Percentiles rank a stretch among this genome's conserved stretches.
Evolutionary conservation across 2,888 invertebrate species (phyloP).

Genomic region (Microplitis deprimator): DNA sequence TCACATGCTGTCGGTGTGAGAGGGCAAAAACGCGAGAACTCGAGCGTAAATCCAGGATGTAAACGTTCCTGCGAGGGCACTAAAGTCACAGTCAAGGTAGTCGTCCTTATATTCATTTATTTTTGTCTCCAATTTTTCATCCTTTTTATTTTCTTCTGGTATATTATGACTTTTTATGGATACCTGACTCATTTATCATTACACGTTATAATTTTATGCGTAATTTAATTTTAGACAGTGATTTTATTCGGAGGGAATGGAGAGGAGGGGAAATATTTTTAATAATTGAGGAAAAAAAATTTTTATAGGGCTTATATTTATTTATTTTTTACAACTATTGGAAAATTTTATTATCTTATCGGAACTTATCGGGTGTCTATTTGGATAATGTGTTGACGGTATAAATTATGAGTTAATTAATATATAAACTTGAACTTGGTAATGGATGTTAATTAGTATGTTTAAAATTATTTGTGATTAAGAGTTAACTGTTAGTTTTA

Average conservation of each 20-base stretch:
- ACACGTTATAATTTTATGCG: constrained; percentile 1
- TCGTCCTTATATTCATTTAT: constrained; percentile 46
- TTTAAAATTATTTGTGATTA: not conserved
- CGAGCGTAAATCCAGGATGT: constrained; percentile 56
- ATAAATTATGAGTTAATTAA: not conserved
- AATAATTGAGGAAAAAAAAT: too few relatives aligned
- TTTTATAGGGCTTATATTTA: too few relatives aligned
- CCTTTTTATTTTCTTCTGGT: constrained; percentile 4
- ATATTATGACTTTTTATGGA: not conserved
- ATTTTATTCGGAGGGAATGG: not conserved
- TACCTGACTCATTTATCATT: not conserved
- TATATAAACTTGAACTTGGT: not conserved
- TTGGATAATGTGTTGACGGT: not conserved
- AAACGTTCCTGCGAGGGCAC: constrained; percentile 44
- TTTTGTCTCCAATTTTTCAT: constrained; percentile 33
- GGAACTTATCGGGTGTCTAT: not conserved
- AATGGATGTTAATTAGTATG: not conserved
- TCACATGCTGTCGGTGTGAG: constrained; percentile 31
- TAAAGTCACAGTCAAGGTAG: constrained; percentile 45
- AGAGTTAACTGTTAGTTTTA: not conserved
- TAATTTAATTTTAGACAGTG: not conserved
- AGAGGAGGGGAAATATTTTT: too few relatives aligned
- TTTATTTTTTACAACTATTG: not conserved
- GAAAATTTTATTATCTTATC: not conserved
- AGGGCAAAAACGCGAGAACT: constrained; percentile 54